phyloP scores from a whole-genome alignment of 2,888 invertebrate species.

The Agonopterix alstromeriana region DNA sequence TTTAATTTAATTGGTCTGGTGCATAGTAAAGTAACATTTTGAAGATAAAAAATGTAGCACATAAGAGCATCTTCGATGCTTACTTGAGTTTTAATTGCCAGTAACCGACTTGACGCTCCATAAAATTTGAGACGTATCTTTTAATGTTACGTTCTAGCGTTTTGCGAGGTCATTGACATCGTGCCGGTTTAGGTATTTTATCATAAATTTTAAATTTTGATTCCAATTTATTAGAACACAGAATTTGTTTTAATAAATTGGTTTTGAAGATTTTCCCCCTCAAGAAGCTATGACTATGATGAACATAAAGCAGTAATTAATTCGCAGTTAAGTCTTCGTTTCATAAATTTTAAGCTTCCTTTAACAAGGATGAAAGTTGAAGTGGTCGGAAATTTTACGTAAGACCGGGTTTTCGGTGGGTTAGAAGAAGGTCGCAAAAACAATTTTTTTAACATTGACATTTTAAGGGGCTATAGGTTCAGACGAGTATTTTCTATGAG shows the following conservation, averaged over 20 bases:
- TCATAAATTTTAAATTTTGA: background rate
- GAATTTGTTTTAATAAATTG: slow-evolving; percentile 11
- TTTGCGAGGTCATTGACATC: slow-evolving; percentile 46
- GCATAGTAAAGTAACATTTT: slow-evolving; percentile 1
- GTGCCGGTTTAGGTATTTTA: slow-evolving; percentile 12
- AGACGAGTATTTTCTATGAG: too few species aligned
- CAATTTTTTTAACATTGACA: too few species aligned
- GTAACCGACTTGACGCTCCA: slow-evolving; percentile 59
- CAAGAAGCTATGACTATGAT: too few species aligned
- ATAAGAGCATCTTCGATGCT: slow-evolving; percentile 18
- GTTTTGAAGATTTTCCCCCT: background rate
- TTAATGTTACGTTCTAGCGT: slow-evolving; percentile 46
- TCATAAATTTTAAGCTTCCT: too few species aligned
- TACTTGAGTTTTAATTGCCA: slow-evolving; percentile 60
- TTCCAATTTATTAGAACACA: slow-evolving; percentile 2
- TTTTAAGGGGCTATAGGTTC: too few species aligned
- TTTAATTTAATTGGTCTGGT: background rate
- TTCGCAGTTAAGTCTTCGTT: too few species aligned
- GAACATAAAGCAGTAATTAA: too few species aligned
- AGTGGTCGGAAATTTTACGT: too few species aligned
- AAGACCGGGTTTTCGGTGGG: too few species aligned
- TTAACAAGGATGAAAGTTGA: too few species aligned
- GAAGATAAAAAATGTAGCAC: slow-evolving; percentile 27
- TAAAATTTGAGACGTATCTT: slow-evolving; percentile 60
- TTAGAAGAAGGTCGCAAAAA: too few species aligned